Base-by-base conservation (phyloP, 2,888 invertebrate genomes). In the Drosophila rellima region DNA sequence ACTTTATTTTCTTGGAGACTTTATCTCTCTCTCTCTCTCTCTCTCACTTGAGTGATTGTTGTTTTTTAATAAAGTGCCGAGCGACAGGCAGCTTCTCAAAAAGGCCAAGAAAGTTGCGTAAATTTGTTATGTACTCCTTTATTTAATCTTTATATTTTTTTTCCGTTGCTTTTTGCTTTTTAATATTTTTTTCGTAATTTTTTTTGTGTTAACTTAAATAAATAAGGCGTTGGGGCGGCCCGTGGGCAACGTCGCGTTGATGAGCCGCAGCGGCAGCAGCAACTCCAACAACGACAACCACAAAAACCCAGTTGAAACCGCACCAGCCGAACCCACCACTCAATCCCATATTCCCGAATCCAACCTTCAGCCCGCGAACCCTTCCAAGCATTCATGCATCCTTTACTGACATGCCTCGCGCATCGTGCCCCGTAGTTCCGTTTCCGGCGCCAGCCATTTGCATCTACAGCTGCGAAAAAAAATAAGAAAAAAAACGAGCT, bases 371-470 rank as follows among this genome's bases (percentile, higher is more conserved):
- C 13, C 20, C 11, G 13, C 18, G 10, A 23, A 66, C 78, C 74
- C 70, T 68, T 64, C 39, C 70, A 61, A 87, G 88, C 82, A 87
- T 84, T 84, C 83, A 82, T 84, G 83, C 83, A 84, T 85, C 88
- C 85, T 72, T 71, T 69, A 65, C 79, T 72, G 72, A 77, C 74
- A 59, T 39, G 48, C 55, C 35, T 15, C 39, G 33, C 55, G 40
- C 60, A 35, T 42, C 55, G 10, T 63, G 68, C 75, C 48, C 71
- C 67, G 70, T 70, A 84, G 82, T 87, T 84, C 87, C 87, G 84
- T 85, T 86, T 85, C 85, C 85, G 85, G 88, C 86, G 79, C 74
- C 81, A 78, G 81, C 83, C 83, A 85, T 90, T 85, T 89, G 86
- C 80, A 87, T 87, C 80, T 80, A 65, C 80, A 75, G 74, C 62